A percentile compares a stretch with the other conserved stretches of the same genome.
phyloP scores from a whole-genome alignment of 2,113 vertebrate species.

The Nyctibius bracteatus region DNA sequence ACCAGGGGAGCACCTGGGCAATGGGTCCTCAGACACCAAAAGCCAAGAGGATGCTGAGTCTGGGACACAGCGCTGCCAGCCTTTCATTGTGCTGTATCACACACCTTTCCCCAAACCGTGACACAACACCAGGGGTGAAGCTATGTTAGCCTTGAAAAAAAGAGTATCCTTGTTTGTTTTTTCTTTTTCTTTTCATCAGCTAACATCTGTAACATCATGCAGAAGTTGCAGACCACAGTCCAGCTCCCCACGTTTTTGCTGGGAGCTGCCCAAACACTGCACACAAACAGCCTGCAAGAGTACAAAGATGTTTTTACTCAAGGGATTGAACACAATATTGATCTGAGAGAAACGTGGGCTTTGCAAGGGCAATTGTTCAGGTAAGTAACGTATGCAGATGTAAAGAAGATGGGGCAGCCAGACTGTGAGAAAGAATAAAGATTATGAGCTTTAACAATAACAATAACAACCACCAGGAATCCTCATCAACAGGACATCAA shows the following conservation, averaged over 20 bases:
- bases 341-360: neutral
- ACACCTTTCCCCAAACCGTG: neutral
- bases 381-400: neutral
- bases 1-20: neutral
- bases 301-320: neutral
- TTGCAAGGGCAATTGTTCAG: neutral
- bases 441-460: neutral
- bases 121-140: neutral
- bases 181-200: neutral
- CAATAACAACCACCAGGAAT: neutral
- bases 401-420: neutral
- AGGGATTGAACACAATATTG: neutral
- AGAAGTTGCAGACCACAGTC: neutral
- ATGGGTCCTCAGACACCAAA: neutral
- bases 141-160: neutral
- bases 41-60: neutral
- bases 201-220: neutral
- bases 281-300: neutral
- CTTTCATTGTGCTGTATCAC: neutral
- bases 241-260: neutral
- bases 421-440: neutral
- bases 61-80: neutral
- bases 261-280: neutral
- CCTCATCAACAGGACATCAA: neutral
- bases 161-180: neutral